Evolutionary conservation across 1,140 invertebrate genomes (phyloP), one percentile per base, ranked within the genome.

Genomic region (Pseudomyrmex cubaensis): DNA sequence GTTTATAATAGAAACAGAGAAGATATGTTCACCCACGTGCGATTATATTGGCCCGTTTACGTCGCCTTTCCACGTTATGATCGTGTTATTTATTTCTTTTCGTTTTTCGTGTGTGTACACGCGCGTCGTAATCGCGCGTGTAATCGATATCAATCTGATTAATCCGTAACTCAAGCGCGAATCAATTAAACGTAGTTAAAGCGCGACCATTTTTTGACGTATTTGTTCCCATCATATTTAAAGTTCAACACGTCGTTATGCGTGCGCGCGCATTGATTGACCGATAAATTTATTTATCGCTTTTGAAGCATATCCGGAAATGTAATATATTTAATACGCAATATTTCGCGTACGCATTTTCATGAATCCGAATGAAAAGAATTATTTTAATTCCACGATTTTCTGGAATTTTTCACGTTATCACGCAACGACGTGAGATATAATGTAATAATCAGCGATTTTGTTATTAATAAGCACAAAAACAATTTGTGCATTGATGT

Each of bases 1-100:
- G 52, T 70, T 80, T 61, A 69, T 57, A 20, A 57, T 46, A 54
- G 13, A 78, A 78, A 57, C 64, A 48, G 20, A 70, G 72, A 15
- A 70, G 13, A 78, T 7, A 20, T 78, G 7, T 9, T 15, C 25
- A n/a, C 5, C 0, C 10, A 20, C 5, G 35, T 35, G 50, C 50
- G 50, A 12, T 10, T 52, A 4, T 10, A 35, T 9, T 17, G 25
- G 8, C n/a, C 25, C n/a, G 12, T 66, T 54, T 13, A 44, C 2
- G 12, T 54, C 8, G 25, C 48, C 10, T 10, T 17, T 54, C 8
- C 10, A 35, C 35, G 35, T 35, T 25, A 1, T 15, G 17, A 64
- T 15, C n/a, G 57, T 12, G 20, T 20, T 7, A n/a, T 20, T 22
- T 44, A 57, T 72, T 35, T 35, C 35, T 7, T 35, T 35, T 35